Conservation (phyloP, 2,797 vertebrate species). For the Coendou prehensilis region DNA sequence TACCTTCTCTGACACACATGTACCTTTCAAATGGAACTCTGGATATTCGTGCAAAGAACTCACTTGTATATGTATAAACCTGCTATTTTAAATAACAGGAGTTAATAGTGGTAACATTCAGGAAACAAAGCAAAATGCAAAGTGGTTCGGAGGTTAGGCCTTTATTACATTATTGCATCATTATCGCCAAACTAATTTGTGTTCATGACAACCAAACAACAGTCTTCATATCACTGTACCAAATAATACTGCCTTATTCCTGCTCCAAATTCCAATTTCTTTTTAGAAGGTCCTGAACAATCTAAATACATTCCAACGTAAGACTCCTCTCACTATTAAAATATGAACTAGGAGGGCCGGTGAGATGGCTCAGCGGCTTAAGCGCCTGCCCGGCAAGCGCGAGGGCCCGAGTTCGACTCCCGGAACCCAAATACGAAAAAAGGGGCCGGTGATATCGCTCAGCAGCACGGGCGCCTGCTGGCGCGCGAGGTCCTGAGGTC, state of each 20-base stretch:
- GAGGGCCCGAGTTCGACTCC: no score
- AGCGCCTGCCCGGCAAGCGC: no score
- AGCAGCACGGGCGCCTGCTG: no score
- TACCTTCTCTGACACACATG: slow-evolving; percentile 57
- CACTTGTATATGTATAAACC: background rate
- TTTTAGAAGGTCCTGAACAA: slow-evolving; percentile 38
- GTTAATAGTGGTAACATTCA: background rate
- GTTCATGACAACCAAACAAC: slow-evolving; percentile 37
- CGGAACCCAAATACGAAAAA: no score
- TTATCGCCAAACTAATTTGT: background rate
- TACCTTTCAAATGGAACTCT: background rate
- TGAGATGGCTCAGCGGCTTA: no score
- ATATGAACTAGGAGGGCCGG: background rate
- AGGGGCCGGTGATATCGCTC: no score
- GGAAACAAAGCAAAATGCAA: slow-evolving; percentile 35
- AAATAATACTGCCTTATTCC: background rate
- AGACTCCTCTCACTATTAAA: slow-evolving; percentile 38
- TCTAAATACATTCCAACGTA: background rate
- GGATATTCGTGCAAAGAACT: slow-evolving; percentile 1
- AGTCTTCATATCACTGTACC: background rate
- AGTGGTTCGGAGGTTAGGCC: background rate
- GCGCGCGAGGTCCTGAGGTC: no score
- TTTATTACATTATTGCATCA: background rate
- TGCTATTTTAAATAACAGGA: slow-evolving; percentile 25
- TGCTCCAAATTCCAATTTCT: slow-evolving; percentile 14